Evolutionary conservation across 2,888 invertebrate species (phyloP), one percentile per base, ranked within the genome.

Genomic region (Idaea straminata): DNA sequence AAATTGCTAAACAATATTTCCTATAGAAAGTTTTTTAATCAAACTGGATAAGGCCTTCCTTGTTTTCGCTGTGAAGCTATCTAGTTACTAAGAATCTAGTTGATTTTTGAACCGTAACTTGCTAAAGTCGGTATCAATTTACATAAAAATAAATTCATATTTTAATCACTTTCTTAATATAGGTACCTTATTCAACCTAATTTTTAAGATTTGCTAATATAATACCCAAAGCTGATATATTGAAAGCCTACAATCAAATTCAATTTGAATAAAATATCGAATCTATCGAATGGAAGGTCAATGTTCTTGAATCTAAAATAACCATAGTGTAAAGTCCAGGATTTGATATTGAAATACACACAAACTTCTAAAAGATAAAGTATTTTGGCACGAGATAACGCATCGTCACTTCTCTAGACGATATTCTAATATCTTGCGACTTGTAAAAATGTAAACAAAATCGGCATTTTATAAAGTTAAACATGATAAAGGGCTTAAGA

Each of bases 321-420:
- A 66, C 65, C 71, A 73, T 73, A 78, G 79, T 73, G 72, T 77
- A 77, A 71, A 77, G 71, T 79, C 74, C 77, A 76, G 66, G 61
- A 61, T 69, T 69, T 73, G 77, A 73, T 77, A 79, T 80, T 77
- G 75, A 77, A 80, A 81, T 79, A 77, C 74, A 67, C 66, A 65
- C 64, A 71, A 79, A 70, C 66, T 68, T 71, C 66, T 68, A 70
- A 71, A 74, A 72, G 70, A 73, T 72, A 74, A 77, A 80, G 72
- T 74, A 78, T 77, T 36, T 83, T 84, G 85, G 83, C 85, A 83
- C 76, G 69, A 65, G 68, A 67, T 71, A 70, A 69, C 62, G 65
- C 47, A 60, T n/a, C 15, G 64, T 38, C 36, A 34, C 5, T 58
- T 62, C 59, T 59, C 59, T 25, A 58, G 4, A 59, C 59, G 59